Evolutionary conservation across 2,888 invertebrate genomes (phyloP), one percentile per base, ranked within the genome.

Genomic region (Petrolisthes manimaculis): DNA sequence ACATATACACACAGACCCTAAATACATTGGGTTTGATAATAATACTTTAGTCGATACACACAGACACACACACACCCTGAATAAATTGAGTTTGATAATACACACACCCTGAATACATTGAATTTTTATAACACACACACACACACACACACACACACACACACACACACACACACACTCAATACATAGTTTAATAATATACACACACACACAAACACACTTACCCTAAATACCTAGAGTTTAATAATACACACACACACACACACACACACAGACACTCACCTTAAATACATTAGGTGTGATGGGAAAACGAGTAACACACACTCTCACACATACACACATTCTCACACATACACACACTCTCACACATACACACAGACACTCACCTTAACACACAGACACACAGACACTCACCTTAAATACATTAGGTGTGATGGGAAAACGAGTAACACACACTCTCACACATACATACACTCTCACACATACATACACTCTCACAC

Each of bases 161-260:
- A 24, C 5, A 37, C n/a, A 77, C 6, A 37, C n/a, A 77, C n/a
- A 37, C n/a, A 77, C n/a, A 77, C n/a, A 24, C n/a, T 14, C 54
- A 54, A 18, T 14, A 5, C 9, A 14, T 14, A 14, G 18, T 21
- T 14, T 21, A 8, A 14, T 14, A 14, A 24, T 37, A 75, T 37
- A 75, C 75, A 75, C 75, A 75, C 75, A 75, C 75, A 75, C 75
- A 75, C 75, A 75, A 21, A 75, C 75, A 75, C 75, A 75, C 75
- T 24, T 37, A 75, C 75, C n/a, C n/a, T n/a, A n/a, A n/a, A n/a
- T n/a, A n/a, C n/a, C n/a, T n/a, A n/a, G n/a, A n/a, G n/a, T n/a
- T n/a, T n/a, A n/a, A n/a, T n/a, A n/a, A n/a, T n/a, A 75, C 75
- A 75, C 75, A 75, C 75, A 75, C 75, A 75, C 75, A 75, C 75